Evolutionary conservation across 2,888 invertebrate genomes (phyloP), one percentile per base, ranked within the genome.

Genomic region (Smittia aterrima): DNA sequence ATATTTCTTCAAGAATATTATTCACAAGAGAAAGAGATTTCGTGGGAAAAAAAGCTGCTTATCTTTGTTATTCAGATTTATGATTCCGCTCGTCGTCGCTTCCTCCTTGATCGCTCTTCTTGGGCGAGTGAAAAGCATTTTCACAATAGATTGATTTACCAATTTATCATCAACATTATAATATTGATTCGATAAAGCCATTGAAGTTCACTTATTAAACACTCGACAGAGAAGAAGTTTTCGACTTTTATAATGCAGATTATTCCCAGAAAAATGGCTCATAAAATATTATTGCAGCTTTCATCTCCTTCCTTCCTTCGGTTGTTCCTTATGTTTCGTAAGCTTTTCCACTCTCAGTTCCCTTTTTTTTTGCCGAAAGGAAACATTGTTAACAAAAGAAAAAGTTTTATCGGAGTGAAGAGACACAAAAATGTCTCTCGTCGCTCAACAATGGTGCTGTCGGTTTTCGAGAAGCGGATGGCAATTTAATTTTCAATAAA

Each of bases 11-110:
- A 54, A 41, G 70, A 70, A 41, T 53, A 53, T 68, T 68, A 68
- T 68, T 68, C 68, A 68, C 32, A 32, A 68, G 47, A 68, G 68
- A 68, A 22, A 47, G 32, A 32, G 27, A 38, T 66, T 66, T 68
- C 68, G 68, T 68, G 68, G 47, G 68, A 68, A 68, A 32, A 32
- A 32, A 70, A 70, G 70, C 20, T 24, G 54, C 53, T 70, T 70
- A 70, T 70, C 70, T 32, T 54, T 70, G 70, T 70, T 70, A 70
- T 70, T 70, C 70, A 70, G 70, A 70, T 70, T 70, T 70, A 70
- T 70, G 70, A 70, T 41, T 70, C 53, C 53, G 25, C 24, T 64
- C 64, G 11, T 16, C 22, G 18, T 62, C 62, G 62, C 62, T 62
- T 13, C 53, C 62, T 20, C 22, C 20, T 20, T 11, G 11, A 62